These are phyloP conservation scores for Archegozetes longisetosus DNA, from an alignment of 1,140 invertebrate genomes.

Conservation along the genomic window DNA sequence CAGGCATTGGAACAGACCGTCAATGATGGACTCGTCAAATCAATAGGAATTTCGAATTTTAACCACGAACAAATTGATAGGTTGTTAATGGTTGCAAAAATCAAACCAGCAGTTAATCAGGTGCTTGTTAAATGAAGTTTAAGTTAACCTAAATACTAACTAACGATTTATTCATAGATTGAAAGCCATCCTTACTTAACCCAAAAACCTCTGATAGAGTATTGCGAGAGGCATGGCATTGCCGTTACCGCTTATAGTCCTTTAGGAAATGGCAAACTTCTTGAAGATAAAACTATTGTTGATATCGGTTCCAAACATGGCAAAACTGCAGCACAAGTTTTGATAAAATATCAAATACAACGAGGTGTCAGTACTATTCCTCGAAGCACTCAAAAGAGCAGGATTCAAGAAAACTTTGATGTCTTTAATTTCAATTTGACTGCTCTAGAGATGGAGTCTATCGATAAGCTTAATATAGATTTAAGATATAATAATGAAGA, in stretches of 20 bases:
- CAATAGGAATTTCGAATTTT: slow-evolving; percentile 34
- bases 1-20: slow-evolving; percentile 27
- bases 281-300: neutral
- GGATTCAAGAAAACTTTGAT: slow-evolving; percentile 52
- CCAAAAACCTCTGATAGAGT: slow-evolving; percentile 23
- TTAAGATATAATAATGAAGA: neutral
- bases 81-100: slow-evolving; percentile 4
- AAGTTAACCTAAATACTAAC: too few species aligned
- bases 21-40: slow-evolving; percentile 25
- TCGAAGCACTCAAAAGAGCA: slow-evolving; percentile 49
- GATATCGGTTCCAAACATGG: slow-evolving; percentile 46
- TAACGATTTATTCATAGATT: too few species aligned
- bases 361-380: slow-evolving; percentile 57
- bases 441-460: slow-evolving; percentile 45
- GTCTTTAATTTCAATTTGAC: slow-evolving; percentile 48
- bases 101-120: slow-evolving; percentile 18
- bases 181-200: slow-evolving; percentile 26
- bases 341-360: slow-evolving; percentile 56
- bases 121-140: too few species aligned
- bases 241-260: slow-evolving; percentile 29
- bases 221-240: slow-evolving; percentile 27
- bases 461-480: slow-evolving; percentile 10
- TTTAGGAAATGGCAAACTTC: slow-evolving; percentile 23
- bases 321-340: slow-evolving; percentile 57
- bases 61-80: slow-evolving; percentile 25